phyloP scores from a whole-genome alignment of 2,888 invertebrate genomes.

The Ichneumoninae sp. region DNA sequence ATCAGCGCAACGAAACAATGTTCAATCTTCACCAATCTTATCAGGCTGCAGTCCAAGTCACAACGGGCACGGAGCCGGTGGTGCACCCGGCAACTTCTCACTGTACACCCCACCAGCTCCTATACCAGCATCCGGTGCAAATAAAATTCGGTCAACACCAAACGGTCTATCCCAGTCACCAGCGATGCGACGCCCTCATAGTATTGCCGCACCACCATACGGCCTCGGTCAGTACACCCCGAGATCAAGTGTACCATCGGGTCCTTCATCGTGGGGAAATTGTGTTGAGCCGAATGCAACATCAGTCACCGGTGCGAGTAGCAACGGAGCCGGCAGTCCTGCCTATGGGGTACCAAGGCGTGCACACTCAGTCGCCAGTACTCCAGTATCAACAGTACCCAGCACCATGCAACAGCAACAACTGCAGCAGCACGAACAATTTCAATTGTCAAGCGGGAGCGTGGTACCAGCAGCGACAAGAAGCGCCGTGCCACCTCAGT shows the following conservation, averaged over 20 bases:
- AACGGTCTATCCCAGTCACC: constrained; percentile 79
- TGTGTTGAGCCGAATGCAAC: constrained; percentile 45
- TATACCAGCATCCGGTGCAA: constrained; percentile 79
- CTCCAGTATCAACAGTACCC: constrained; percentile 77
- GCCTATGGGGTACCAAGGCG: constrained; percentile 70
- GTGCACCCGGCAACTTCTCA: constrained; percentile 82
- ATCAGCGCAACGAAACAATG: constrained; percentile 70
- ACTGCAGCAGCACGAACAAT: constrained; percentile 69
- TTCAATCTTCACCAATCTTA: constrained; percentile 78
- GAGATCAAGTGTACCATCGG: constrained; percentile 70
- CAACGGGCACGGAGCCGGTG: constrained; percentile 77
- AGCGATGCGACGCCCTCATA: constrained; percentile 85
- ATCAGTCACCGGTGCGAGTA: constrained; percentile 43
- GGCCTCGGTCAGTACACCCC: constrained; percentile 79
- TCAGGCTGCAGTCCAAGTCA: constrained; percentile 80
- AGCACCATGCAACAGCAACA: constrained; percentile 66
- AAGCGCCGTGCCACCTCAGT: constrained; percentile 81
- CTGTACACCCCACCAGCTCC: constrained; percentile 86
- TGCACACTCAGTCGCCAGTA: constrained; percentile 76
- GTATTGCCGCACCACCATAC: constrained; percentile 85
- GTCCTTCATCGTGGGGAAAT: constrained; percentile 69
- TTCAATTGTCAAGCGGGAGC: constrained; percentile 67
- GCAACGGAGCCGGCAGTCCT: constrained; percentile 56
- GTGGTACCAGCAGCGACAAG: constrained; percentile 69
- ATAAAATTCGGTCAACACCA: constrained; percentile 81